Evolutionary conservation across 2,113 vertebrate genomes (phyloP).

Genomic region (Ciconia maguari): DNA sequence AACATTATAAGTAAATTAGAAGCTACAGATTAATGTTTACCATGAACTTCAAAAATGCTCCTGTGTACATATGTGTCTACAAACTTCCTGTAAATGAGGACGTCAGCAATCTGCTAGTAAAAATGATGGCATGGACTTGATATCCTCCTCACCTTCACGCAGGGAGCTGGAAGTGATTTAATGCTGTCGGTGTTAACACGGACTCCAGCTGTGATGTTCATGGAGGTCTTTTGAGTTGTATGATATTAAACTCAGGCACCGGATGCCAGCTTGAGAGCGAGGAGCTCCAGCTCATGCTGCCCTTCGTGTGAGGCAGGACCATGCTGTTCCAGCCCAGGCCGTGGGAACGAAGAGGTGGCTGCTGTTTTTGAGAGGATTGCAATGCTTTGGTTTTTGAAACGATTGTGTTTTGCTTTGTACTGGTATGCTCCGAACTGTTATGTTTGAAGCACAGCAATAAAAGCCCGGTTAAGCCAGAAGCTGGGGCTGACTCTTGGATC

Average conservation of each 20-base stretch:
- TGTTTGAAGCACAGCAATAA: neutral
- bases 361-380: neutral
- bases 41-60: neutral
- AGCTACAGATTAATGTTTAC: neutral
- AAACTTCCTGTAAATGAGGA: neutral
- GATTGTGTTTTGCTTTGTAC: neutral
- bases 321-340: rapidly evolving
- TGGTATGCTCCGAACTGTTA: rapidly evolving
- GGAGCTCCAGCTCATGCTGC: rapidly evolving
- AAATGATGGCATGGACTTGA: neutral
- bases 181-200: rapidly evolving
- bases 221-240: neutral
- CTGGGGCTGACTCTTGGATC: neutral
- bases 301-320: neutral
- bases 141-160: neutral
- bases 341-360: rapidly evolving
- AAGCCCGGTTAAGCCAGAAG: neutral
- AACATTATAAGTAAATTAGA: neutral
- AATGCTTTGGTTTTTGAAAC: neutral
- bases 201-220: neutral
- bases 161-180: neutral
- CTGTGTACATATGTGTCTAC: neutral
- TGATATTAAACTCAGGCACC: rapidly evolving
- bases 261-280: rapidly evolving
- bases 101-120: neutral